Evolutionary conservation across 1,140 invertebrate species (phyloP), one percentile per base, ranked within the genome.

Genomic region (Papilio aristodemus): DNA sequence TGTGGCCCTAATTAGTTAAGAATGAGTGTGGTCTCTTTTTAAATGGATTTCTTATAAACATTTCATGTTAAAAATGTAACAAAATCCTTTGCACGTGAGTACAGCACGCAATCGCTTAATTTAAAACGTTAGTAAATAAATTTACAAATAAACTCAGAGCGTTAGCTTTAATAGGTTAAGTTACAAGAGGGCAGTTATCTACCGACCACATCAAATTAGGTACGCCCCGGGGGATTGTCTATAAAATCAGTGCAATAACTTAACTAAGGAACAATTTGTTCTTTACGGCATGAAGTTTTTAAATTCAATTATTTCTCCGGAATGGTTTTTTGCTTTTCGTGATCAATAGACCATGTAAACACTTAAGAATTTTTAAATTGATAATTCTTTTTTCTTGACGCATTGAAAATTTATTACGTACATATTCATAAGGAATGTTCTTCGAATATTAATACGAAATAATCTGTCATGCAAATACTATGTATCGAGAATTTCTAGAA

Each of bases 261-360:
- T 63, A 46, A 46, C 63, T 66, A 66, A 66, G 50, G 63, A 66
- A 22, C 41, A 46, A 66, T 66, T 66, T 46, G 63, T 50, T 46
- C 22, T 43, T 46, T n/a, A 19, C 63, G 0, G 8, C 13, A 7
- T 41, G 39, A 46, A 22, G 63, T 32, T 66, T 66, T 66, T 50
- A 46, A 46, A 50, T 41, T n/a, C 63, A 8, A 32, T 66, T 32
- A 41, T 66, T n/a, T 66, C 63, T 46, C 17, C 9, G 38, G 10
- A 54, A 25, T 11, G 36, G 17, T 62, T 62, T 62, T 7, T 66
- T 14, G 22, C n/a, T 46, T 46, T 32, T 32, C 27, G 25, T 66
- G 41, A 66, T 37, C 11, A 66, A 46, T 66, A 66, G 50, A 39
- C 46, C 5, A 54, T 54, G 46, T 54, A 54, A 37, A 38, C 36